phyloP scores from a whole-genome alignment of 2,888 invertebrate genomes.

The Camptogramma bilineatum region DNA sequence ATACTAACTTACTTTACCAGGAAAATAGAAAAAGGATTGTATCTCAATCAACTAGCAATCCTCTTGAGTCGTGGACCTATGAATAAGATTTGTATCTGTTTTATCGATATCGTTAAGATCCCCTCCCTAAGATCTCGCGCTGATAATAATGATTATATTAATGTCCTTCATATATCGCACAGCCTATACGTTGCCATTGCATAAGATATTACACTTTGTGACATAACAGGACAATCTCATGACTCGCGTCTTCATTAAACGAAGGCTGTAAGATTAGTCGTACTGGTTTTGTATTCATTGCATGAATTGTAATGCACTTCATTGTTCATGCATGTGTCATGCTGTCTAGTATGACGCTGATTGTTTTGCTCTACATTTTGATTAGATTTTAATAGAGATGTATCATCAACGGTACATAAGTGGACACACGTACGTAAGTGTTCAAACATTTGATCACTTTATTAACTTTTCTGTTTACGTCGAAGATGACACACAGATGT shows the following conservation, averaged over 20 bases:
- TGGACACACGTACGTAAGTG: background rate
- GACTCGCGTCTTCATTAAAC: constrained; percentile 39
- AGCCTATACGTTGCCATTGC: constrained; percentile 12
- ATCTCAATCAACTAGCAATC: too few relatives aligned
- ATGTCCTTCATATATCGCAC: constrained; percentile 30
- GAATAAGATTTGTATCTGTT: background rate
- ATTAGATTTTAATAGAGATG: constrained; percentile 22
- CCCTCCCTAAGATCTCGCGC: constrained; percentile 10
- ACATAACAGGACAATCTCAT: constrained; percentile 41
- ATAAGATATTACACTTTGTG: constrained; percentile 26
- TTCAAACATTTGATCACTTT: background rate
- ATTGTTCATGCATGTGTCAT: constrained; percentile 16
- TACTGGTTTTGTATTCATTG: constrained; percentile 5
- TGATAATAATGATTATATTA: constrained; percentile 2
- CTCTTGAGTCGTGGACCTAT: too few relatives aligned
- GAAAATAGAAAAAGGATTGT: too few relatives aligned
- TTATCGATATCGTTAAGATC: constrained; percentile 4
- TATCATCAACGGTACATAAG: background rate
- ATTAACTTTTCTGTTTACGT: background rate
- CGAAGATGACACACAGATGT: background rate
- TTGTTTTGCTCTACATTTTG: constrained; percentile 28
- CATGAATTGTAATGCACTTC: constrained; percentile 6
- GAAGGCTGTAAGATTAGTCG: background rate
- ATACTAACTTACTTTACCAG: too few relatives aligned
- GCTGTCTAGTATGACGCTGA: constrained; percentile 15